Evolutionary conservation across 2,113 vertebrate genomes (phyloP).

Genomic region (Abramis brama): DNA sequence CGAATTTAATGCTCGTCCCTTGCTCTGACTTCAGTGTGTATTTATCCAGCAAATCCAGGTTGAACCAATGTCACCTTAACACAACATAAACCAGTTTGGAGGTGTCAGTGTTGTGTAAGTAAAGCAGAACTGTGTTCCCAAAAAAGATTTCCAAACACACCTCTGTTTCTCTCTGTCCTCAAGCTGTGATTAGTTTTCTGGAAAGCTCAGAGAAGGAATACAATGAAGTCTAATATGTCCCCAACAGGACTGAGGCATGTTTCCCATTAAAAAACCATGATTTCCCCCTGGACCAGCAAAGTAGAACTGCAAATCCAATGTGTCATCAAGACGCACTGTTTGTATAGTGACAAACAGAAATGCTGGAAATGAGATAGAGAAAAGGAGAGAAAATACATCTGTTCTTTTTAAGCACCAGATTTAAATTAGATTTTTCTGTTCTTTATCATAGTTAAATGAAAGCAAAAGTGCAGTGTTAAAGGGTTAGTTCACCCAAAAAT

Average conservation of each 20-base stretch:
- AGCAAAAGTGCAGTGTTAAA: slow-evolving; percentile 42
- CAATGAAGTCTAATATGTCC: slow-evolving; percentile 43
- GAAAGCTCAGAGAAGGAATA: neutral
- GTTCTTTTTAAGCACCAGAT: slow-evolving; percentile 50
- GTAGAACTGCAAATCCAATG: slow-evolving; percentile 62
- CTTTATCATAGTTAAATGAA: slow-evolving; percentile 51
- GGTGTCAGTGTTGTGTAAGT: slow-evolving; percentile 28
- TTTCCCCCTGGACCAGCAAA: slow-evolving; percentile 67
- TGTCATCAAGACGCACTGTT: slow-evolving; percentile 69
- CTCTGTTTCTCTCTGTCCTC: slow-evolving; percentile 21
- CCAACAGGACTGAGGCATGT: slow-evolving; percentile 60
- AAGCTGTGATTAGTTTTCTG: slow-evolving; percentile 1
- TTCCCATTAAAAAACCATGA: slow-evolving; percentile 72
- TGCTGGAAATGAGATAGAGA: slow-evolving; percentile 34
- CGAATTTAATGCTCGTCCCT: neutral
- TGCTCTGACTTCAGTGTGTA: slow-evolving; percentile 8
- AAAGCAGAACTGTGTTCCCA: neutral
- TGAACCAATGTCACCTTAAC: slow-evolving; percentile 50
- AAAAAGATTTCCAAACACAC: slow-evolving; percentile 11
- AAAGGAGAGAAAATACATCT: slow-evolving; percentile 42
- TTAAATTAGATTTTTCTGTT: slow-evolving; percentile 45
- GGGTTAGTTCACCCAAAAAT: too few species aligned
- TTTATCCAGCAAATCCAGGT: slow-evolving; percentile 43
- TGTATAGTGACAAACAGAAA: slow-evolving; percentile 59
- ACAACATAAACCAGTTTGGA: slow-evolving; percentile 41